Evolutionary conservation across 2,113 vertebrate species (phyloP), one percentile per base, ranked within the genome.

Genomic region (Myrmecobius fasciatus): DNA sequence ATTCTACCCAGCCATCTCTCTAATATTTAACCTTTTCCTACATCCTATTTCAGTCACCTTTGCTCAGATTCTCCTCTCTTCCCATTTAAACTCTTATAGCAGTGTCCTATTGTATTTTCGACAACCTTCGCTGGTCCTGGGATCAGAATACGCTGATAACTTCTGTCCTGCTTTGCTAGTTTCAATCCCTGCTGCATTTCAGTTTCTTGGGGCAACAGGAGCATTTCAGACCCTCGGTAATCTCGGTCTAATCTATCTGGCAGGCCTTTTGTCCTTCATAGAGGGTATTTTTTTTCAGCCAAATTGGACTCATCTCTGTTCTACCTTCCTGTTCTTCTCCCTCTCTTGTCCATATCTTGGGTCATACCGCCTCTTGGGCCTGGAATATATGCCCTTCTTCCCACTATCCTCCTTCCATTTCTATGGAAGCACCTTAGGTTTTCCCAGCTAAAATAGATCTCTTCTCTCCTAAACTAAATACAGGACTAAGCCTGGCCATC

Each of bases 181-280:
- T 67, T 36, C 28, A 36, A 60, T 31, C 11, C 31, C 56, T 31
- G 10, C 56, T 60, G 28, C 26, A 31, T 60, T 60, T 31, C 56
- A 60, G 26, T 28, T 31, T 60, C 28, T 60, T 60, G 56, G 56
- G 26, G 56, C 54, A 56, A 10, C 54, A 56, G 25, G 8, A 25
- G 25, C 14, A 36, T 60, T 20, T 8, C 90, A 52, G 43, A 89
- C 8, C 3, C 8, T 92, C 31, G 9, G 75, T 92, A 94, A 93
- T 56, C 31, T 75, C 2, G 28, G 36, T 28, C n/a, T 89, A 2
- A 89, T 9, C 43, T 53, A 52, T 67, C 47, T 28, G 94, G 2
- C 0, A 53, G 95, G 47, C 12, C 28, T 53, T 90, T 93, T 94
- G 6, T 93, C 46, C 36, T 94, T 94, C 90, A 93, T 3, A 89